phyloP scores from a whole-genome alignment of 1,140 invertebrate species.

The Druon quercuslanigerum region DNA sequence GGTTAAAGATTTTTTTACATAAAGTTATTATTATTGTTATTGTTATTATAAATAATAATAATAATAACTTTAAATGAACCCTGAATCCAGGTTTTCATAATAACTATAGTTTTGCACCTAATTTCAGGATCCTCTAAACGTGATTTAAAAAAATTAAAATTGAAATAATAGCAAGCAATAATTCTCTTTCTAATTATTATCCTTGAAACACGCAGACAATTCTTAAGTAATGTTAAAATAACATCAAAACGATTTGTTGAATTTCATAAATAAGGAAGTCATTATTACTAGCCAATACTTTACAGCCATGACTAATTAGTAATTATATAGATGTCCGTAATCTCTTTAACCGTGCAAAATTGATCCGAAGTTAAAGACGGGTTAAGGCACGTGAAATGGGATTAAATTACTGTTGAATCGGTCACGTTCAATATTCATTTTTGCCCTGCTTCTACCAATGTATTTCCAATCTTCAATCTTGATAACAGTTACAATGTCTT shows the following conservation, averaged over 20 bases:
- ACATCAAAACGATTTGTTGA: not conserved
- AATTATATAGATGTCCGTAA: slow-evolving; percentile 25
- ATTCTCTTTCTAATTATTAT: too few relatives aligned
- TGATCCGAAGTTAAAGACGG: not conserved
- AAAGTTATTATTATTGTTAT: too few relatives aligned
- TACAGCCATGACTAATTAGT: not conserved
- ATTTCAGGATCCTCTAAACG: too few relatives aligned
- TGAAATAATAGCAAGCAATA: too few relatives aligned
- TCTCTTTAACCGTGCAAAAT: slow-evolving; percentile 17
- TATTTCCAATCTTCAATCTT: not conserved
- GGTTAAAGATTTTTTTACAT: too few relatives aligned
- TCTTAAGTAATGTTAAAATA: not conserved
- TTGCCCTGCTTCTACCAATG: not conserved
- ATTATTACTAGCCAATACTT: slow-evolving; percentile 1
- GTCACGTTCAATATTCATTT: slow-evolving; percentile 9
- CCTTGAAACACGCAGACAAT: too few relatives aligned
- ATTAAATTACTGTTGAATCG: slow-evolving; percentile 4
- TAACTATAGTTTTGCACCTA: too few relatives aligned
- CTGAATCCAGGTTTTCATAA: too few relatives aligned
- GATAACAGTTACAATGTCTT: too few relatives aligned
- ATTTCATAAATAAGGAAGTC: slow-evolving; percentile 16
- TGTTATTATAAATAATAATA: too few relatives aligned
- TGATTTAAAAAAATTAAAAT: too few relatives aligned
- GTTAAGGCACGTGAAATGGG: slow-evolving; percentile 1
- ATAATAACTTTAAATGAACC: too few relatives aligned